Conservation (phyloP, 2,797 vertebrate species). For the Remorina albescens region DNA sequence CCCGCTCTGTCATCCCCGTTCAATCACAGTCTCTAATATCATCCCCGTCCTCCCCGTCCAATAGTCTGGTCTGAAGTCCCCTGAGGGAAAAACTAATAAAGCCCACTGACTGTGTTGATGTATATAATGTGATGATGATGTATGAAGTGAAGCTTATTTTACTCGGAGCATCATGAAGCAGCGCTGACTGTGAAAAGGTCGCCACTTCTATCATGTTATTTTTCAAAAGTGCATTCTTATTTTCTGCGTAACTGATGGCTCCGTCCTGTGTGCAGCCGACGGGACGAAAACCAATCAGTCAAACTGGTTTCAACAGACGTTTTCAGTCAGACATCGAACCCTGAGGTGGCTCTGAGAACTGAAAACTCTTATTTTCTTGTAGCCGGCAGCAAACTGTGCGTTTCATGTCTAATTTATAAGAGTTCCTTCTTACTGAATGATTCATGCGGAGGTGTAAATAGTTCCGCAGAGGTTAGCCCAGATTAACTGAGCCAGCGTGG, state of each 20-base stretch:
- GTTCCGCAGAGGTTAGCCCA: conserved; percentile 43
- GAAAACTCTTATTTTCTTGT: conserved; percentile 19
- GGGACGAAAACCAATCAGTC: background rate
- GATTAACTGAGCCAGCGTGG: conserved; percentile 26
- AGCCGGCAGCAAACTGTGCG: conserved; percentile 38
- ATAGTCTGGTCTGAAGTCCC: conserved; percentile 45
- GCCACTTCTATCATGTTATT: background rate
- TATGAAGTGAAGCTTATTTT: conserved; percentile 15
- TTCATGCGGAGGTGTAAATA: conserved; percentile 55
- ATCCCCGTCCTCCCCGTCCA: conserved; percentile 8
- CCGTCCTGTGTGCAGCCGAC: background rate
- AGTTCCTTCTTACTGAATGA: conserved; percentile 36
- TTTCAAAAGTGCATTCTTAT: background rate
- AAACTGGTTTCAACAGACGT: background rate
- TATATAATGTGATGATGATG: conserved; percentile 27
- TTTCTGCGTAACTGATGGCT: background rate
- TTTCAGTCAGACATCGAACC: background rate
- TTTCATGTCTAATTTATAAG: conserved; percentile 56
- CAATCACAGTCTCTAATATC: conserved; percentile 38
- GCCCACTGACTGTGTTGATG: conserved; percentile 9
- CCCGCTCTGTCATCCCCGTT: background rate
- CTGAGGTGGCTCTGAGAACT: background rate
- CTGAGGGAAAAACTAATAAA: conserved; percentile 58
- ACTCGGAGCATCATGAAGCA: conserved; percentile 5
- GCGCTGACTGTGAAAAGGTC: background rate